Conservation (phyloP, 2,888 invertebrate species). For the Phortica magna region DNA sequence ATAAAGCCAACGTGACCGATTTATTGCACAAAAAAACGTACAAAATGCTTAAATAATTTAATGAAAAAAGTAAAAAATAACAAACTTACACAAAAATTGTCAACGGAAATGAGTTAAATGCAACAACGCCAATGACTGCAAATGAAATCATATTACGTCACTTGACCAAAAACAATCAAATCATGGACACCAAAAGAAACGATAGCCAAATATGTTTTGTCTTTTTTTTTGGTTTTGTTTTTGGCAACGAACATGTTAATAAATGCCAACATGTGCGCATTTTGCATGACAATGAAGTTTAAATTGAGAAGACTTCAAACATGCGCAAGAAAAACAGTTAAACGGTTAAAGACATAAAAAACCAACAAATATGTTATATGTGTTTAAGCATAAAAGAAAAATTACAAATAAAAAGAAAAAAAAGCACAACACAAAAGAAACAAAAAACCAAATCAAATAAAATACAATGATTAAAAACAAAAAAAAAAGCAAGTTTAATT, state of each 20-base stretch:
- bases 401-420: background rate
- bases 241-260: background rate
- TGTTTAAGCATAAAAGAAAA: too few relatives aligned
- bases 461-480: too few relatives aligned
- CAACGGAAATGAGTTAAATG: conserved; percentile 20
- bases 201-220: too few relatives aligned
- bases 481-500: too few relatives aligned
- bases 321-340: background rate
- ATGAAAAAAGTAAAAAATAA: background rate
- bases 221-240: too few relatives aligned
- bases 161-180: background rate
- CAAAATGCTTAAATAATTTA: conserved; percentile 38
- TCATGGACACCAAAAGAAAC: too few relatives aligned
- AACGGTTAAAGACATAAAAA: background rate
- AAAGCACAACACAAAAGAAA: background rate
- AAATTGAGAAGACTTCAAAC: background rate
- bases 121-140: background rate
- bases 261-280: background rate
- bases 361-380: background rate
- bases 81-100: background rate
- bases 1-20: too few relatives aligned
- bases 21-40: too few relatives aligned
- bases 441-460: too few relatives aligned
- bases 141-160: conserved; percentile 7
- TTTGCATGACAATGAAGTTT: conserved; percentile 11